A percentile compares a stretch with the other conserved stretches of the same genome.
Evolutionary conservation across 1,140 invertebrate species (phyloP).

Genomic region (Aphelinus certus): DNA sequence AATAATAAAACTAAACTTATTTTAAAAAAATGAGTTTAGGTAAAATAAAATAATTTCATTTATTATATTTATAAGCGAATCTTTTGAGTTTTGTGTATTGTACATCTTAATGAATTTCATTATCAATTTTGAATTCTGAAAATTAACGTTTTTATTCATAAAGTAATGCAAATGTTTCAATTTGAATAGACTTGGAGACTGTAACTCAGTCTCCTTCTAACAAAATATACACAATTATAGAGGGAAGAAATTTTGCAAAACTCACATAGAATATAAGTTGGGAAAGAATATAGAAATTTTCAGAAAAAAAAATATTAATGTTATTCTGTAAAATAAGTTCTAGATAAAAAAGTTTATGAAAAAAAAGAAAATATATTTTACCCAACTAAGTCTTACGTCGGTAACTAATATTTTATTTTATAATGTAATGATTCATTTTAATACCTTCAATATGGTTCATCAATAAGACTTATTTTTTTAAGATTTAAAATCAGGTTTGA

Average conservation of each 20-base stretch:
- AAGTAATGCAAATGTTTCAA: conserved; percentile 9
- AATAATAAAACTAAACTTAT: not conserved
- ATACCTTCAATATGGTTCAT: not conserved
- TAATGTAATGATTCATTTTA: conserved; percentile 18
- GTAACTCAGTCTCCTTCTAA: conserved; percentile 34
- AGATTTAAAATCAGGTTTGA: conserved; percentile 9
- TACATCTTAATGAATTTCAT: too few relatives aligned
- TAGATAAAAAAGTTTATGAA: not conserved
- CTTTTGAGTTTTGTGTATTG: too few relatives aligned
- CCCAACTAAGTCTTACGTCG: too few relatives aligned
- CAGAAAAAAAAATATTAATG: conserved; percentile 26
- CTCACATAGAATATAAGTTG: conserved; percentile 6
- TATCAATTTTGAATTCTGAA: too few relatives aligned
- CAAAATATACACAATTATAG: not conserved
- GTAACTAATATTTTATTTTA: conserved; percentile 12
- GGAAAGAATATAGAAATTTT: conserved; percentile 8
- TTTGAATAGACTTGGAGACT: conserved; percentile 20
- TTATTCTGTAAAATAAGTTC: not conserved
- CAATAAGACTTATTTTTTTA: conserved; percentile 30
- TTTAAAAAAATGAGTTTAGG: conserved; percentile 26
- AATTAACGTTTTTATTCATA: conserved; percentile 5
- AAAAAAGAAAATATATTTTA: conserved; percentile 4
- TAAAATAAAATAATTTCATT: not conserved
- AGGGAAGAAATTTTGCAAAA: conserved; percentile 25
- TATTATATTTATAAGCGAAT: conserved; percentile 18